Evolutionary conservation across 2,888 invertebrate genomes (phyloP).

Genomic region (Prenolepis imparis): DNA sequence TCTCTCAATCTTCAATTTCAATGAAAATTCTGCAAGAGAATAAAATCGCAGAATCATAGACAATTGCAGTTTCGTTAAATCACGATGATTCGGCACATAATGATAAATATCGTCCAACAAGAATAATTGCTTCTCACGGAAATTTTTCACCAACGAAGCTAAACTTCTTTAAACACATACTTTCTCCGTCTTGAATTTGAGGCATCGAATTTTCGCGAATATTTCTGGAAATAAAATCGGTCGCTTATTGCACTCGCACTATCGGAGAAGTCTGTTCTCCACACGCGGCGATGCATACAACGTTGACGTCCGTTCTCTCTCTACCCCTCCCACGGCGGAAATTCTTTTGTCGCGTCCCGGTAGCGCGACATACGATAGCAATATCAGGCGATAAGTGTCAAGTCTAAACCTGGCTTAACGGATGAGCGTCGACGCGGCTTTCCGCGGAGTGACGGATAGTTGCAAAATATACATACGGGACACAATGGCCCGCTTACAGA

Average conservation of each 20-base stretch:
- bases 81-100: background rate
- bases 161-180: background rate
- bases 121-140: background rate
- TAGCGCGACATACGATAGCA: slow-evolving; percentile 52
- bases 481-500: slow-evolving; percentile 51
- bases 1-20: background rate
- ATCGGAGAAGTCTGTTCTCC: slow-evolving; percentile 50
- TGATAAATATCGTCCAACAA: background rate
- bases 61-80: background rate
- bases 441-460: slow-evolving; percentile 53
- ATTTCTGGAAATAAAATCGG: background rate
- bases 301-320: slow-evolving; percentile 20
- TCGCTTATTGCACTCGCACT: slow-evolving; percentile 11
- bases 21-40: background rate
- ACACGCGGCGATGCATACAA: slow-evolving; percentile 24
- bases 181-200: background rate
- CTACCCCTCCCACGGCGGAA: slow-evolving; percentile 11
- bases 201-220: background rate
- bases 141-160: background rate
- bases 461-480: slow-evolving; percentile 45
- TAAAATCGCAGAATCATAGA: background rate
- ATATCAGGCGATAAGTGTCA: slow-evolving; percentile 56
- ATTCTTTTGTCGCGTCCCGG: slow-evolving; percentile 53
- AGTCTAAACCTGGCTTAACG: slow-evolving; percentile 54
- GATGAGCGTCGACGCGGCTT: slow-evolving; percentile 56